Evolutionary conservation across 2,888 invertebrate genomes (phyloP), one percentile per base, ranked within the genome.

Genomic region (Dolichomitus sp.): DNA sequence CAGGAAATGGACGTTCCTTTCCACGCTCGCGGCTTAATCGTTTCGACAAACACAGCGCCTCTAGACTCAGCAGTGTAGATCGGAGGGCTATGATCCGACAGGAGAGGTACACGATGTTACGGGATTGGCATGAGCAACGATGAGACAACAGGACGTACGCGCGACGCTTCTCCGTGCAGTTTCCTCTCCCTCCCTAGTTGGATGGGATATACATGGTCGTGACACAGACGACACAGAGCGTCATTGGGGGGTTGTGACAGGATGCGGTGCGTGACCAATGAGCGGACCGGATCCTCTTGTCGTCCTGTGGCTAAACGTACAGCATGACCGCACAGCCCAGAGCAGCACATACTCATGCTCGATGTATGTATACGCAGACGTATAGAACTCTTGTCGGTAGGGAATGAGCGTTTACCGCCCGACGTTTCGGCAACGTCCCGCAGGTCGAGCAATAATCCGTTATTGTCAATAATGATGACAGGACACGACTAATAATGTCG

Each of bases 231-330:
- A 74, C 68, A 74, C 76, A 27, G 65, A 45, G 57, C n/a, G 72
- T 70, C 76, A 66, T 72, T 48, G 30, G 68, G 76, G 77, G 74
- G 85, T 85, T 84, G 84, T 85, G 84, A 79, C 84, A 82, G 84
- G 81, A 87, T 83, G 83, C 84, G 74, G 80, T 84, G 85, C 87
- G 86, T 89, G 86, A 89, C 88, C 84, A 77, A 83, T 83, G 76
- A 88, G 75, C 82, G 66, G 50, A 81, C 61, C 76, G 72, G 76
- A 81, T 81, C 50, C 72, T 33, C 54, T 70, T 57, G 74, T 73
- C 81, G 82, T 74, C 75, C 86, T 83, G 83, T 66, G 85, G 74
- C 81, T 74, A 83, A 81, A 74, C 73, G 76, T 70, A 54, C 72
- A 72, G 23, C 75, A 50, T 48, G 59, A 66, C 61, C 61, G 65